Evolutionary conservation across 2,797 vertebrate genomes (phyloP).

Genomic region (Chanos chanos): DNA sequence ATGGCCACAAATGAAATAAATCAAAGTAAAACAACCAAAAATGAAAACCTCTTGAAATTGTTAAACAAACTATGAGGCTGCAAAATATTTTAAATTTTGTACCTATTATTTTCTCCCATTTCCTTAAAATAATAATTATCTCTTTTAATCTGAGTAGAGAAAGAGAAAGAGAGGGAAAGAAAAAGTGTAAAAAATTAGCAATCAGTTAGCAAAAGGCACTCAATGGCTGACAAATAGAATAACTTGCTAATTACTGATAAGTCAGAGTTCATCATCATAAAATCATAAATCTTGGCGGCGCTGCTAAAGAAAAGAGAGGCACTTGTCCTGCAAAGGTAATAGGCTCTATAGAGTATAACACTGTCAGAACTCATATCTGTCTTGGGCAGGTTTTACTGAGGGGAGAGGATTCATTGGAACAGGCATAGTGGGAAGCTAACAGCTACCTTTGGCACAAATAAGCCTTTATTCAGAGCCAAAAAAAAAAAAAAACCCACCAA

Average conservation of each 20-base stretch:
- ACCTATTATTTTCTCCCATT: constrained; percentile 11
- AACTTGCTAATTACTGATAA: constrained; percentile 31
- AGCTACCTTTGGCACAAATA: constrained; percentile 26
- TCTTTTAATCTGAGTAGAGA: constrained; percentile 5
- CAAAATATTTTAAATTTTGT: constrained; percentile 20
- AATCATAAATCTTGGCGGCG: constrained; percentile 26
- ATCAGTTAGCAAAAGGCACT: constrained; percentile 7
- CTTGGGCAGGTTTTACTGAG: too few species aligned
- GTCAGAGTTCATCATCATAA: constrained; percentile 19
- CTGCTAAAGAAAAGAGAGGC: constrained; percentile 5
- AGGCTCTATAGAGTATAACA: not conserved
- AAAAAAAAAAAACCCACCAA: too few species aligned
- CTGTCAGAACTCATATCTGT: too few species aligned
- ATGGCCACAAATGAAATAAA: not conserved
- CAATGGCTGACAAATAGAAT: constrained; percentile 8
- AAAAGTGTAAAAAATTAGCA: constrained; percentile 8
- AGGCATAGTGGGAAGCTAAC: constrained; percentile 10
- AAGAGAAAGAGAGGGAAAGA: not conserved
- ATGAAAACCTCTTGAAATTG: not conserved
- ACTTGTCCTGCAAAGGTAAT: not conserved
- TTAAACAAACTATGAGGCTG: constrained; percentile 17
- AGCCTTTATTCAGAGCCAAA: too few species aligned
- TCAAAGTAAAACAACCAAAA: not conserved
- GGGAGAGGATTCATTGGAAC: not conserved
- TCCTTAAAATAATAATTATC: constrained; percentile 4